A percentile compares a stretch with the other conserved stretches of the same genome.
These are phyloP conservation scores for Patiria miniata DNA, from an alignment of 35 echinoderm and acorn worm genomes.

Conservation along the genomic window DNA sequence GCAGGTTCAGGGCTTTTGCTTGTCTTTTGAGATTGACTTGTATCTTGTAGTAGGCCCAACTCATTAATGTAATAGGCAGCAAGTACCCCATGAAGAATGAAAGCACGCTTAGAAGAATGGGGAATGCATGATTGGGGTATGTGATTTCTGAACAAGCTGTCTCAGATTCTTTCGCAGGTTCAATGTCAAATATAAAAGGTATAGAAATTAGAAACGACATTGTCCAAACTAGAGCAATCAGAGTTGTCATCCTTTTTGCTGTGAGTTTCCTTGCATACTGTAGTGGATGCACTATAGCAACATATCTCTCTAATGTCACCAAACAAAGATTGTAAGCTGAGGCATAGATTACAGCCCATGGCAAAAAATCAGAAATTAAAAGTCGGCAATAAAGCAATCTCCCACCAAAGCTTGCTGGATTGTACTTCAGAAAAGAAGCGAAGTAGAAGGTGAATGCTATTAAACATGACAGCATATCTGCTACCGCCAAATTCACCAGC, in stretches of 20 bases:
- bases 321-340: neutral
- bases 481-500: constrained; percentile 10
- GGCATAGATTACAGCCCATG: too few species aligned
- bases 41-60: neutral
- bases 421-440: neutral
- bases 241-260: neutral
- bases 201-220: neutral
- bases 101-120: neutral
- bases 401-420: neutral
- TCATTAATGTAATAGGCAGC: neutral
- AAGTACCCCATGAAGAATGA: neutral
- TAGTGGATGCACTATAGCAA: neutral
- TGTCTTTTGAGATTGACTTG: neutral
- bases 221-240: neutral
- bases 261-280: neutral
- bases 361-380: neutral
- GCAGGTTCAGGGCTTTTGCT: neutral
- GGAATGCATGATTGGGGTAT: neutral
- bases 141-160: neutral
- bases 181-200: neutral
- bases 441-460: neutral
- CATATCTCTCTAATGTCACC: neutral
- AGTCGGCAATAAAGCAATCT: neutral
- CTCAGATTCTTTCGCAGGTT: neutral
- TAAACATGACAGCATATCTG: neutral